Base-by-base conservation (phyloP, 2,797 vertebrate species). In the Sebastolobus alascanus region DNA sequence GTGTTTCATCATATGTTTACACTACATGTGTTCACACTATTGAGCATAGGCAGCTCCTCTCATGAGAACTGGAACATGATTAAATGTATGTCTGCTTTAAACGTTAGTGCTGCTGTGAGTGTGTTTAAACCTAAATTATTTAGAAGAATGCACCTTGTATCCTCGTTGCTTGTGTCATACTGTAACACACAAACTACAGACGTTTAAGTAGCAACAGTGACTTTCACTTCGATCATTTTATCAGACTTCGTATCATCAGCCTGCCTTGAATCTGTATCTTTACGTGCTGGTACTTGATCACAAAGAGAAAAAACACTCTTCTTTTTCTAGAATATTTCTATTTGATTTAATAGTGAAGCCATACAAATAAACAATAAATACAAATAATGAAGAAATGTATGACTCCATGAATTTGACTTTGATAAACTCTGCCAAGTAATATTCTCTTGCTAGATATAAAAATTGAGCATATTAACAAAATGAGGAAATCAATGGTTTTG, bases 81-180 rank as follows among this genome's bases (percentile, higher is more conserved):
- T 22, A 16, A 46, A 35, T 75, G 60, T 43, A 9, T 22, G 18
- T 29, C n/a, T n/a, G n/a, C n/a, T n/a, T n/a, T n/a, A 13, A 37
- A 55, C 4, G 11, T 46, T 9, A 2, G 4, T 11, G 50, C 31
- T 67, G 29, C 50, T 63, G 25, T 56, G 11, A 11, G 4, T 63
- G 25, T 46, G 27, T 65, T 37, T 22, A n/a, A 40, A 35, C 3
- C 3, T 12, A 35, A 12, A 27, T 73, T 31, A 8, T 37, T 58
- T 55, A 56, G 13, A 35, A 52, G n/a, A 52, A 46, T 22, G 74
- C 38, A 59, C 33, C 54, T 71, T 37, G 22, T 64, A 11, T 73
- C 10, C 9, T 22, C 22, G 31, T 14, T 46, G n/a, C 9, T 70
- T 16, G 12, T 56, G 12, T 35, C 3, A 6, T 35, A 38, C 12